Evolutionary conservation across 2,888 invertebrate species (phyloP).

Genomic region (Plusia festucae): DNA sequence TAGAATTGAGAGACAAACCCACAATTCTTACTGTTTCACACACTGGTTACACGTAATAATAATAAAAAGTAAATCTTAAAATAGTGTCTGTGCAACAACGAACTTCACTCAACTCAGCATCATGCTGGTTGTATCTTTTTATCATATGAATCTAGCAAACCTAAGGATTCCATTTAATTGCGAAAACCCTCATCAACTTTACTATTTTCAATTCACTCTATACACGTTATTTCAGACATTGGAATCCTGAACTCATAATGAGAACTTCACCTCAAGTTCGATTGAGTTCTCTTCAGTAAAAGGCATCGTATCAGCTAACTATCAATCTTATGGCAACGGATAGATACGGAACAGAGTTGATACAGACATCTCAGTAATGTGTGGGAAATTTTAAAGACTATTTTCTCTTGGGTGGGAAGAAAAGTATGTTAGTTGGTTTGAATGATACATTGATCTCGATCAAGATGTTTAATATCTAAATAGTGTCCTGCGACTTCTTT

Average conservation of each 20-base stretch:
- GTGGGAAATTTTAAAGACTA: background rate
- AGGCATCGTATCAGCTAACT: background rate
- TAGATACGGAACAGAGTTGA: background rate
- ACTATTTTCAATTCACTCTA: no score
- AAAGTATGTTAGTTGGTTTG: background rate
- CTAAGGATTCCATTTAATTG: no score
- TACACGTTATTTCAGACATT: background rate
- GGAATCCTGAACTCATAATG: background rate
- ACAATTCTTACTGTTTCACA: no score
- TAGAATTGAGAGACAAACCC: no score
- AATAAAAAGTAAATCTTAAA: no score
- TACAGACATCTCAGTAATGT: background rate
- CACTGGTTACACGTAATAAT: no score
- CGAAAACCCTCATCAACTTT: no score
- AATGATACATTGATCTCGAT: constrained; percentile 2
- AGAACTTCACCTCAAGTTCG: background rate
- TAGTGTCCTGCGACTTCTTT: background rate
- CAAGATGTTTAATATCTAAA: background rate
- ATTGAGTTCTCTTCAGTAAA: constrained; percentile 1
- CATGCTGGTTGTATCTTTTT: no score
- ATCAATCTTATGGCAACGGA: background rate
- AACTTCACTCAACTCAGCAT: no score
- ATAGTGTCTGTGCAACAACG: no score
- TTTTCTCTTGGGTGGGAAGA: background rate
- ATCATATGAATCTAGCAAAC: no score